Evolutionary conservation across 2,797 vertebrate species (phyloP).

Genomic region (Aeoliscus strigatus): DNA sequence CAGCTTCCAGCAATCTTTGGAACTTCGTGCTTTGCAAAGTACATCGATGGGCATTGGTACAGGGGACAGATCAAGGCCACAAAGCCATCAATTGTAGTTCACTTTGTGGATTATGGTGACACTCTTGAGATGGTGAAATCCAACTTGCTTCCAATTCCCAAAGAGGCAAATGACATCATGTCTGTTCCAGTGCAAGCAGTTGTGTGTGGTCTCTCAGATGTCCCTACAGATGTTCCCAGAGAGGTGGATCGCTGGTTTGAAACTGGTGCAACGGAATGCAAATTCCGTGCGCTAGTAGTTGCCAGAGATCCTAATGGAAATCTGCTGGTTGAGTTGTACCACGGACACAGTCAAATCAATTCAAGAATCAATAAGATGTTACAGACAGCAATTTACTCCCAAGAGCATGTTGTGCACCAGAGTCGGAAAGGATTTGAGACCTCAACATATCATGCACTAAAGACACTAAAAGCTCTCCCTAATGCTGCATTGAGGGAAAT

Average conservation of each 20-base stretch:
- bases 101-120: conserved; percentile 96
- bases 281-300: conserved; percentile 79
- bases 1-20: conserved; percentile 62
- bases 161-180: conserved; percentile 80
- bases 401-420: conserved; percentile 18
- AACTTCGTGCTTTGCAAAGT: conserved; percentile 86
- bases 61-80: conserved; percentile 77
- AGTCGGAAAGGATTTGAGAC: conserved; percentile 6
- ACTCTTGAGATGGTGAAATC: conserved; percentile 71
- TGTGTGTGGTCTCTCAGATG: conserved; percentile 82
- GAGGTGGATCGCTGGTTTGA: conserved; percentile 83
- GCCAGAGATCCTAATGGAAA: conserved; percentile 84
- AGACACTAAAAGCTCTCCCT: conserved; percentile 3
- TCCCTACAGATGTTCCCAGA: conserved; percentile 65
- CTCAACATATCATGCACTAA: conserved; percentile 1
- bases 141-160: conserved; percentile 80
- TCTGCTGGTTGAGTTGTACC: conserved; percentile 85
- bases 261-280: conserved; percentile 65
- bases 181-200: conserved; percentile 88
- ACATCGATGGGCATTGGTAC: conserved; percentile 87
- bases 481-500: conserved; percentile 8
- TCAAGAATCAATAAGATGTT: conserved; percentile 77
- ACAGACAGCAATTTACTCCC: conserved; percentile 35
- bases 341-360: conserved; percentile 79
- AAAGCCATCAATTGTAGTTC: conserved; percentile 70